These are phyloP conservation scores for Oncorhynchus nerka DNA, from an alignment of 2,113 vertebrate species.

Conservation along the genomic window DNA sequence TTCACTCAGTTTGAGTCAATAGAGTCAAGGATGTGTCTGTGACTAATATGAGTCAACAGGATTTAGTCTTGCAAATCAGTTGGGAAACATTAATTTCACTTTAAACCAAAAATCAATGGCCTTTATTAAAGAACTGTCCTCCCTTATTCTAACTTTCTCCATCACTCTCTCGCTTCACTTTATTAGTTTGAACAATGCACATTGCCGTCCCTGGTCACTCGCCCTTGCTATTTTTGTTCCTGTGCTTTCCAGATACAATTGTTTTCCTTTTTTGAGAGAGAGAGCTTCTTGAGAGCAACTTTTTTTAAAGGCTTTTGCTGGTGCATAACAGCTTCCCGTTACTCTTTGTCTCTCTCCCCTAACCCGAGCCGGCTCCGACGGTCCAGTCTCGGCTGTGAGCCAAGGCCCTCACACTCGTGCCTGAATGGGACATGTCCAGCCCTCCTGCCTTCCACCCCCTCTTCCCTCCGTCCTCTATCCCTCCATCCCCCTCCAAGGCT, in stretches of 20 bases:
- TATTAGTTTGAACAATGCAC: constrained; percentile 17
- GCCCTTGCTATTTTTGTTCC: constrained; percentile 74
- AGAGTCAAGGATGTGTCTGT: background rate
- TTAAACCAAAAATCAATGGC: constrained; percentile 80
- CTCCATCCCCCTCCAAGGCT: too few relatives aligned
- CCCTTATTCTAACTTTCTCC: constrained; percentile 30
- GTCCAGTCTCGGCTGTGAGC: constrained; percentile 65
- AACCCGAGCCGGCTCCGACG: constrained; percentile 65
- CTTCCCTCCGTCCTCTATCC: background rate
- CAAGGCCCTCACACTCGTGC: constrained; percentile 54
- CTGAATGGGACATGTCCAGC: constrained; percentile 67
- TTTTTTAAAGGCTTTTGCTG: constrained; percentile 77
- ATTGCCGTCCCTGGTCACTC: constrained; percentile 18
- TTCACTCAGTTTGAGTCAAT: background rate
- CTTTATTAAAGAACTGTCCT: constrained; percentile 60
- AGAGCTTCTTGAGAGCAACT: constrained; percentile 46
- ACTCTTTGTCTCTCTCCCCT: constrained; percentile 81
- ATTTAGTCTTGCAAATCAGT: background rate
- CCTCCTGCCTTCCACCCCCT: constrained; percentile 11
- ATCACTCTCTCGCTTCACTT: constrained; percentile 19
- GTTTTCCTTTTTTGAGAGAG: constrained; percentile 68
- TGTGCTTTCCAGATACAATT: constrained; percentile 81
- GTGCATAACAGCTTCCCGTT: constrained; percentile 90
- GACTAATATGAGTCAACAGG: background rate
- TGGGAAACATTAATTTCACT: background rate